These are phyloP conservation scores for Eubucco bourcierii DNA, from an alignment of 2,113 vertebrate species.

Conservation along the genomic window DNA sequence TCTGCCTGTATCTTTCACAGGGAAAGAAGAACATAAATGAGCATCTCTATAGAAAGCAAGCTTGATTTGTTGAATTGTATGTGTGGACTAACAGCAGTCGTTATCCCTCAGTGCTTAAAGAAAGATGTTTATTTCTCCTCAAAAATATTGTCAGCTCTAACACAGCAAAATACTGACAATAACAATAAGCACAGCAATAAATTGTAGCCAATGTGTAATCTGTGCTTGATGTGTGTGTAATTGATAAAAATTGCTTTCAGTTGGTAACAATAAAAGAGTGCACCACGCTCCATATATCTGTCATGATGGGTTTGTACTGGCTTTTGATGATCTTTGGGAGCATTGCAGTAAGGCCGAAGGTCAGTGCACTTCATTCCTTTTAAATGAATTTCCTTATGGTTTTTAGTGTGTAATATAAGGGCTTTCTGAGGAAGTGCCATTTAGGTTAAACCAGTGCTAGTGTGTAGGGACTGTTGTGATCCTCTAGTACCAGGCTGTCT, in stretches of 20 bases:
- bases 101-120: slow-evolving; percentile 17
- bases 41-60: neutral
- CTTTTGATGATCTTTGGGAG: slow-evolving; percentile 24
- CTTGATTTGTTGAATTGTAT: neutral
- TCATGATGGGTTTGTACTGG: neutral
- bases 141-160: neutral
- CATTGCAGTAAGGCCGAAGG: slow-evolving; percentile 31
- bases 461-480: neutral
- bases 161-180: slow-evolving; percentile 2
- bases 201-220: neutral
- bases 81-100: neutral
- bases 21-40: neutral
- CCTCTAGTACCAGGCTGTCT: neutral
- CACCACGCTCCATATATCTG: slow-evolving; percentile 37
- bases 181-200: neutral
- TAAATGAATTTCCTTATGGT: slow-evolving; percentile 51
- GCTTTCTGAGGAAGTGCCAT: neutral
- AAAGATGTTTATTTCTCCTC: slow-evolving; percentile 15
- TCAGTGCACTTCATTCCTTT: slow-evolving; percentile 43
- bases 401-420: slow-evolving; percentile 8
- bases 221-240: slow-evolving; percentile 26
- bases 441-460: neutral
- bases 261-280: slow-evolving; percentile 39
- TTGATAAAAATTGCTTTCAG: slow-evolving; percentile 49
- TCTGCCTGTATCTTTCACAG: neutral